Conservation (phyloP, 1,140 invertebrate genomes). For the Anagrus nilaparvatae region DNA sequence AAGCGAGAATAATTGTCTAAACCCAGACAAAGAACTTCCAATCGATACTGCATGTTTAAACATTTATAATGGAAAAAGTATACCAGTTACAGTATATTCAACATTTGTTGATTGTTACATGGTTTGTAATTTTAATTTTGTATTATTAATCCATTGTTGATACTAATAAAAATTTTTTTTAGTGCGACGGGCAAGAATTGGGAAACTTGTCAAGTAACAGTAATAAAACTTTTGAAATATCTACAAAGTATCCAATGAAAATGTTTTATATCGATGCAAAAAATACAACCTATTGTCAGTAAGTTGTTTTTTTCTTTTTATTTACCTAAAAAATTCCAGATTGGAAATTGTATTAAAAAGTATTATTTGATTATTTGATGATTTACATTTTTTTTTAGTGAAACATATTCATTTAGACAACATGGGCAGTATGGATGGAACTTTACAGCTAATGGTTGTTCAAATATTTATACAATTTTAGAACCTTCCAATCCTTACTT, state of each 20-base stretch:
- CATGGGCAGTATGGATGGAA: constrained; percentile 47
- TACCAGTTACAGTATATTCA: constrained; percentile 28
- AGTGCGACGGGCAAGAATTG: constrained; percentile 36
- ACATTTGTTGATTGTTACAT: constrained; percentile 35
- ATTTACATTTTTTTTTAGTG: constrained; percentile 22
- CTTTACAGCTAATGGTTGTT: constrained; percentile 33
- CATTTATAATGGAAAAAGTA: constrained; percentile 32
- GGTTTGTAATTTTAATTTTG: constrained; percentile 19
- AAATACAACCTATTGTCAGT: constrained; percentile 1
- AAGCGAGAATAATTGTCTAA: constrained; percentile 13
- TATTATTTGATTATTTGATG: constrained; percentile 9
- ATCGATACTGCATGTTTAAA: constrained; percentile 44
- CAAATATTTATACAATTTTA: constrained; percentile 33
- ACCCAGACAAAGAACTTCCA: constrained; percentile 24
- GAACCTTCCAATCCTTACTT: constrained; percentile 41
- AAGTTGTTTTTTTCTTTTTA: neutral
- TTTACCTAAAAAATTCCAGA: neutral
- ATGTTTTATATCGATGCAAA: constrained; percentile 26
- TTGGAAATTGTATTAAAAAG: neutral
- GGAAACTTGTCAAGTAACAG: constrained; percentile 22
- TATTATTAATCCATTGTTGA: constrained; percentile 1
- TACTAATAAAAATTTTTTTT: constrained; percentile 12
- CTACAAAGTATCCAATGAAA: constrained; percentile 38
- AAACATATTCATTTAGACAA: constrained; percentile 37
- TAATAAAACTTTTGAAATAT: constrained; percentile 34